These are phyloP conservation scores for Sphaeridia pumilis DNA, from an alignment of 2,888 invertebrate species.

Conservation along the genomic window DNA sequence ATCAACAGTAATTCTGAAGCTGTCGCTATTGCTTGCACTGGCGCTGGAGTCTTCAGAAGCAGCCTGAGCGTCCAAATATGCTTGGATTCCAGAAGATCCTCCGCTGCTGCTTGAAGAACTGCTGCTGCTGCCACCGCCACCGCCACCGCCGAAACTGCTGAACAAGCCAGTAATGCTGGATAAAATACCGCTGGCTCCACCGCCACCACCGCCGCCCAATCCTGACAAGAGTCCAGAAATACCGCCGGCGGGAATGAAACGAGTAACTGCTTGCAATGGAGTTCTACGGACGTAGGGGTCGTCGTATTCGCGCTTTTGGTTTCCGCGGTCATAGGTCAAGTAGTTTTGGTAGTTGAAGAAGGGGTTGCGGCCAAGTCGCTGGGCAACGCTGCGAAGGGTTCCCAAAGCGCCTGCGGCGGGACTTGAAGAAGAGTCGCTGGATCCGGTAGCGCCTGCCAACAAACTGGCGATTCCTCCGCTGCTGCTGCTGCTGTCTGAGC, in stretches of 20 bases:
- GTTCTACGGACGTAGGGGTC: constrained; percentile 4
- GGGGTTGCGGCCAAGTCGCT: not conserved
- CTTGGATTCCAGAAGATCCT: not conserved
- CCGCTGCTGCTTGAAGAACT: not conserved
- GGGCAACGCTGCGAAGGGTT: not conserved
- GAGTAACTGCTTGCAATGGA: not conserved
- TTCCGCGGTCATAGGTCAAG: constrained; percentile 10
- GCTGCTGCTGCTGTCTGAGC: not conserved
- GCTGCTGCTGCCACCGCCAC: constrained; percentile 1
- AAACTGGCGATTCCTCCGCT: not conserved
- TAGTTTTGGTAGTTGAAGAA: constrained; percentile 9
- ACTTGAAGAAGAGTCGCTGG: not conserved
- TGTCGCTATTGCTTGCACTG: not conserved
- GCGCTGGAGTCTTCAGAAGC: not conserved
- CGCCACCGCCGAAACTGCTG: constrained; percentile 1
- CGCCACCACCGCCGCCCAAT: not conserved
- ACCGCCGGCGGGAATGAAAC: not conserved
- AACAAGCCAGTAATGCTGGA: not conserved
- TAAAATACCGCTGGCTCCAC: not conserved
- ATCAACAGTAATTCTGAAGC: constrained; percentile 6
- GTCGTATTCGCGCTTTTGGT: constrained; percentile 2
- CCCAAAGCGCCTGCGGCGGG: not conserved
- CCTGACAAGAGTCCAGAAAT: not conserved
- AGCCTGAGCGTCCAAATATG: not conserved
- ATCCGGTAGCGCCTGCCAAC: not conserved